These are phyloP conservation scores for Pachyuromys duprasi DNA, from an alignment of 2,797 vertebrate genomes.

Conservation along the genomic window DNA sequence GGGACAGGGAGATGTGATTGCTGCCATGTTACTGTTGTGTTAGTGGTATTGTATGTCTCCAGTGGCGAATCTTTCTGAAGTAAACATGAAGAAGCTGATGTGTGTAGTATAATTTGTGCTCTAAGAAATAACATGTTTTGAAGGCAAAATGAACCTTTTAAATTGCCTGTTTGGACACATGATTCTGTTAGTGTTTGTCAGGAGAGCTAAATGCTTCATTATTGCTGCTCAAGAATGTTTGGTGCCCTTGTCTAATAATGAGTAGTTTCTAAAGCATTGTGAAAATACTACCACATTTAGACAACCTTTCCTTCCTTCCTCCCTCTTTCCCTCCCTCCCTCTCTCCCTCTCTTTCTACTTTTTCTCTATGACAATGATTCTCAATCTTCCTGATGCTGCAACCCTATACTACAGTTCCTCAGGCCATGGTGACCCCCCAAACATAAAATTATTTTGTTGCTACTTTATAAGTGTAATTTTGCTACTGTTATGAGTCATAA, in stretches of 20 bases:
- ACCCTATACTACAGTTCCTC: background rate
- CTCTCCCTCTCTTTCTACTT: fast-evolving
- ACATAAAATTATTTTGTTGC: background rate
- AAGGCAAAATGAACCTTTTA: slow-evolving; percentile 59
- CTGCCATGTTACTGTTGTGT: background rate
- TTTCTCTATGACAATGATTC: background rate
- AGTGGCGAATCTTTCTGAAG: background rate
- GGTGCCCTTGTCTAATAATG: slow-evolving; percentile 53
- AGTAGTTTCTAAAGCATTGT: slow-evolving; percentile 37
- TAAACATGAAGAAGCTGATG: background rate
- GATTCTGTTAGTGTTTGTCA: background rate
- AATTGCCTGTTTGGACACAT: background rate
- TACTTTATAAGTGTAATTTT: background rate
- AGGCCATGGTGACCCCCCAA: background rate
- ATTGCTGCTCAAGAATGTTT: slow-evolving; percentile 29
- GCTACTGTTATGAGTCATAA: background rate
- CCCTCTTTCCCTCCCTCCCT: fast-evolving
- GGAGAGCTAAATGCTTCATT: background rate
- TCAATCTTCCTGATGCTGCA: background rate
- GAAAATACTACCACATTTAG: background rate
- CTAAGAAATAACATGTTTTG: slow-evolving; percentile 52
- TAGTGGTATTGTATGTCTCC: background rate
- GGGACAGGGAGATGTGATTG: background rate
- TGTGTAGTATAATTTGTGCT: background rate
- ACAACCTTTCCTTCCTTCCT: background rate